phyloP scores from a whole-genome alignment of 2,797 vertebrate genomes.

The Acomys russatus region DNA sequence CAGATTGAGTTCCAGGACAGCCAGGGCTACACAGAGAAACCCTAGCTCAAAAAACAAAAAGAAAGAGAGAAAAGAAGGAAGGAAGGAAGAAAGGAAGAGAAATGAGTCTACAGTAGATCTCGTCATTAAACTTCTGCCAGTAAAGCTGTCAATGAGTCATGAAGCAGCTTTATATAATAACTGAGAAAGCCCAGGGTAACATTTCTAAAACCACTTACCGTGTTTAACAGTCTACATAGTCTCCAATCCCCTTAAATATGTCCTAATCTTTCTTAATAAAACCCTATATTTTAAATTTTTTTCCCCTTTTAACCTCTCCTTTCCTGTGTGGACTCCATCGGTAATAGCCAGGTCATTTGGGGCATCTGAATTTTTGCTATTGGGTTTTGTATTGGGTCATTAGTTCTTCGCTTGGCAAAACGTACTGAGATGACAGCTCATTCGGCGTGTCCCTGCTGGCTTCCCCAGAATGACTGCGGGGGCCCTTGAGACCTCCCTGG shows the following conservation, averaged over 20 bases:
- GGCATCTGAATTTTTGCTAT: background rate
- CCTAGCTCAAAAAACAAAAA: no score
- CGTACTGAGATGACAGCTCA: conserved; percentile 38
- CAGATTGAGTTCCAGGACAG: no score
- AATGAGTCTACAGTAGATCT: background rate
- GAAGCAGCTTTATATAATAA: background rate
- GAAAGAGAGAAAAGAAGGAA: no score
- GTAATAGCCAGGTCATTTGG: background rate
- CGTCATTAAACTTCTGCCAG: background rate
- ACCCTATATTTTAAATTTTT: background rate
- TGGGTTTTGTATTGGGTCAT: conserved; percentile 28
- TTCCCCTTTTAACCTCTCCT: conserved; percentile 23
- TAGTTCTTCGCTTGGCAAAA: conserved; percentile 66
- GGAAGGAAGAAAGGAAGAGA: no score
- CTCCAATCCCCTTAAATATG: background rate
- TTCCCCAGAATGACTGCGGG: conserved; percentile 63
- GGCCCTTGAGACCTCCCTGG: conserved; percentile 17
- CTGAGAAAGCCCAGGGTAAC: background rate
- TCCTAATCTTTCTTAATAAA: conserved; percentile 50
- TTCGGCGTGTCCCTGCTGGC: conserved; percentile 54
- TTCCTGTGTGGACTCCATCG: conserved; percentile 4
- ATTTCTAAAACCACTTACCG: background rate
- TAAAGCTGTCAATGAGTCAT: background rate
- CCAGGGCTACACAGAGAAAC: no score
- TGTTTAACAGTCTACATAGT: background rate